These are phyloP conservation scores for Fukomys damarensis DNA, from an alignment of 2,113 vertebrate species.

Conservation along the genomic window DNA sequence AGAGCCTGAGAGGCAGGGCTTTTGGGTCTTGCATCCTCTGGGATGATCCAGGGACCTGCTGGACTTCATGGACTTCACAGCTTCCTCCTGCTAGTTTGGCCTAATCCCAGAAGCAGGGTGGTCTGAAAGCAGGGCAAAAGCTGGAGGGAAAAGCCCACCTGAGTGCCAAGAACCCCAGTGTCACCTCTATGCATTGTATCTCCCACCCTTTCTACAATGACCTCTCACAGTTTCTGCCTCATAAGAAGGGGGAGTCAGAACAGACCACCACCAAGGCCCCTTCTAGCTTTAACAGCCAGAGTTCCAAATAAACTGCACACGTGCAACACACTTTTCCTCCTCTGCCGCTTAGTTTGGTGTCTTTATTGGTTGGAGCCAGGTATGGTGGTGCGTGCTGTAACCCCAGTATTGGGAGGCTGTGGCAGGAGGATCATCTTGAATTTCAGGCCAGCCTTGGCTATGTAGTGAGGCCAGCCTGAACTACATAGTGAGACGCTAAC, in stretches of 20 bases:
- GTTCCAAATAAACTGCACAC: neutral
- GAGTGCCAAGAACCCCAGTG: neutral
- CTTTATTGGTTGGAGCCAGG: neutral
- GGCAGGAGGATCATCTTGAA: neutral
- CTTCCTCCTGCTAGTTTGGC: neutral
- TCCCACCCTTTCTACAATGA: constrained; percentile 7
- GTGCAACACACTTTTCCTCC: neutral
- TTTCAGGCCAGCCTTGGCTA: neutral
- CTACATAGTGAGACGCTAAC: neutral
- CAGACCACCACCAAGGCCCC: neutral
- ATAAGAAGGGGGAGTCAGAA: neutral
- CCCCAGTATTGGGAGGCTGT: neutral
- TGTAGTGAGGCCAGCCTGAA: neutral
- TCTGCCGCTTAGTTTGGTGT: neutral
- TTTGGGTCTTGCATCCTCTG: neutral
- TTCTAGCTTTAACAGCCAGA: neutral
- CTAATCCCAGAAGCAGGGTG: neutral
- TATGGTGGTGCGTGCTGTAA: neutral
- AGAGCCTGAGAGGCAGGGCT: neutral
- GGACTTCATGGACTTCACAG: neutral
- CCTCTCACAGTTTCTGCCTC: neutral
- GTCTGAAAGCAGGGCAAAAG: neutral
- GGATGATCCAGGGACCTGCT: neutral
- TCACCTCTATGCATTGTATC: neutral
- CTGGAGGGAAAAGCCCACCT: neutral